Conservation (phyloP, 2,113 vertebrate genomes). For the Odontesthes bonariensis region DNA sequence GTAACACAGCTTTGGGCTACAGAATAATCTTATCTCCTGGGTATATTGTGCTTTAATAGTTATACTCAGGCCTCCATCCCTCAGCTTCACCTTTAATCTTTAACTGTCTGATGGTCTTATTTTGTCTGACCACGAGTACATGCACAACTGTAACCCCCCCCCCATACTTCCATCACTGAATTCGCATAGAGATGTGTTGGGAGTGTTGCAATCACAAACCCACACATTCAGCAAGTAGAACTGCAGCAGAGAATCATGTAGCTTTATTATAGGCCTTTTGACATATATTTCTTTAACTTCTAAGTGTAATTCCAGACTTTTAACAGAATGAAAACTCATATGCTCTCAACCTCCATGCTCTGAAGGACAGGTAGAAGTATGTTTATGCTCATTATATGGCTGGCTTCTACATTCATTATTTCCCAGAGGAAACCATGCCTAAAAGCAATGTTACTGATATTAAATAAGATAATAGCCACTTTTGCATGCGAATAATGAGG, state of each 20-base stretch:
- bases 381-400: slow-evolving; percentile 14
- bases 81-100: slow-evolving; percentile 53
- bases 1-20: slow-evolving; percentile 51
- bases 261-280: slow-evolving; percentile 59
- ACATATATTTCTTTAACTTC: slow-evolving; percentile 41
- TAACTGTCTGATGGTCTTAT: slow-evolving; percentile 50
- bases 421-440: slow-evolving; percentile 27
- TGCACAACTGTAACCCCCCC: slow-evolving; percentile 16
- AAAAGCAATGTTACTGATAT: slow-evolving; percentile 33
- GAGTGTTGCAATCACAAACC: slow-evolving; percentile 37
- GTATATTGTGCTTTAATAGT: slow-evolving; percentile 61
- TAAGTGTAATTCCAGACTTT: slow-evolving; percentile 36
- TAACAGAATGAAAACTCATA: neutral
- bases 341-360: neutral
- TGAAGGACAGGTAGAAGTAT: neutral
- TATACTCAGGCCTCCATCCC: slow-evolving; percentile 59
- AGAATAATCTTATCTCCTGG: slow-evolving; percentile 71
- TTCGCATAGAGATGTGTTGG: slow-evolving; percentile 32
- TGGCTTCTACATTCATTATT: slow-evolving; percentile 26
- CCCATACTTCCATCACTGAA: neutral
- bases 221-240: slow-evolving; percentile 66
- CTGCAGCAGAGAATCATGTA: slow-evolving; percentile 50
- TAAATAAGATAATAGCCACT: slow-evolving; percentile 38
- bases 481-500: slow-evolving; percentile 51
- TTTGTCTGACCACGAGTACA: slow-evolving; percentile 46